Conservation (phyloP, 2,113 vertebrate species). For the Poicephalus meyeri region DNA sequence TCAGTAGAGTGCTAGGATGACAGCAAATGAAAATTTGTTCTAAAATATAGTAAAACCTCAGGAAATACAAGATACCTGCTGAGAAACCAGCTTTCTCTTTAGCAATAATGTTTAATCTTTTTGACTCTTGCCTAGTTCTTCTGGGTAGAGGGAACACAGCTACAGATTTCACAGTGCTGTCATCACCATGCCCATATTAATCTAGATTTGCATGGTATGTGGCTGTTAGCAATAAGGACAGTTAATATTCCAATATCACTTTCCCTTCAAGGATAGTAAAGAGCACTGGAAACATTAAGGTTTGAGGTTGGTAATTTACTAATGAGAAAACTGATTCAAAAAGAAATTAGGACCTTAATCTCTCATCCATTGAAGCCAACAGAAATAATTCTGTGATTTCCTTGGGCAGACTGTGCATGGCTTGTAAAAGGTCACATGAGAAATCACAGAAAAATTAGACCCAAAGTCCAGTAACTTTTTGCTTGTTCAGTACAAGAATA, state of each 20-base stretch:
- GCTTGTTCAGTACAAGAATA: background rate
- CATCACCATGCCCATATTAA: background rate
- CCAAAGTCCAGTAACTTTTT: background rate
- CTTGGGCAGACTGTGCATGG: background rate
- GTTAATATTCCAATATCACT: background rate
- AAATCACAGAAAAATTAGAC: background rate
- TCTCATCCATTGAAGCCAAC: background rate
- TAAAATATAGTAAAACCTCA: background rate
- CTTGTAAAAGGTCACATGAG: background rate
- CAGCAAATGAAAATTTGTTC: background rate
- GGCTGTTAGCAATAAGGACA: background rate
- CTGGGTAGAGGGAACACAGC: background rate
- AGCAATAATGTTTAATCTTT: background rate
- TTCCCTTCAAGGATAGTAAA: conserved; percentile 40
- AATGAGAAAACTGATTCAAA: conserved; percentile 42
- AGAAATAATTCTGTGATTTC: background rate
- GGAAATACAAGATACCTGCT: background rate
- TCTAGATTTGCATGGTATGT: conserved; percentile 36
- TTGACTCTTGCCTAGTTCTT: background rate
- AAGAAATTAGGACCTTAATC: conserved; percentile 36
- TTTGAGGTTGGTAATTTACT: conserved; percentile 29
- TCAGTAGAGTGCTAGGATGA: background rate
- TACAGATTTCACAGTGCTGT: background rate
- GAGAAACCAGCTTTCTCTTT: background rate
- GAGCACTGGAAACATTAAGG: conserved; percentile 41